phyloP scores from a whole-genome alignment of 2,797 vertebrate genomes.

The Chrysocyon brachyurus region DNA sequence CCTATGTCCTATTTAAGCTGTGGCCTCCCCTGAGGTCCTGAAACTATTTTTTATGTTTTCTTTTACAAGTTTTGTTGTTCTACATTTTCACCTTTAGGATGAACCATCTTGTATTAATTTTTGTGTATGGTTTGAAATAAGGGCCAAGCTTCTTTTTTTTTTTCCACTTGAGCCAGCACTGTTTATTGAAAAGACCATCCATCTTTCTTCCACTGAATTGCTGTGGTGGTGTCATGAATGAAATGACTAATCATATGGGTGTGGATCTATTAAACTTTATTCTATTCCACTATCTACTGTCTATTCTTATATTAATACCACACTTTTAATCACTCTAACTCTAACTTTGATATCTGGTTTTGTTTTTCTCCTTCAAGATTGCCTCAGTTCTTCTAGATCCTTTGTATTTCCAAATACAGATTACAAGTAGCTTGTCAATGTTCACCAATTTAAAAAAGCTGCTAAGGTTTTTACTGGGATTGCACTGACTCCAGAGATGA shows the following conservation, averaged over 20 bases:
- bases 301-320: background rate
- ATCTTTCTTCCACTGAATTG: background rate
- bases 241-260: background rate
- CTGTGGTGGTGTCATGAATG: background rate
- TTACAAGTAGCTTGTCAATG: slow-evolving; percentile 23
- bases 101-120: background rate
- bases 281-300: background rate
- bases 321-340: background rate
- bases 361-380: background rate
- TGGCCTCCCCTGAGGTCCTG: background rate
- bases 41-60: background rate
- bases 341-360: background rate
- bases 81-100: background rate
- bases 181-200: background rate
- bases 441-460: background rate
- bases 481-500: background rate
- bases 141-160: background rate
- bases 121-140: background rate
- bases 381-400: background rate
- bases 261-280: background rate
- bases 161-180: background rate
- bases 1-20: background rate
- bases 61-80: background rate
- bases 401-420: background rate
- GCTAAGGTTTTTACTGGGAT: background rate